These are phyloP conservation scores for Eugnorisma glareosa DNA, from an alignment of 2,888 invertebrate genomes.

Conservation along the genomic window DNA sequence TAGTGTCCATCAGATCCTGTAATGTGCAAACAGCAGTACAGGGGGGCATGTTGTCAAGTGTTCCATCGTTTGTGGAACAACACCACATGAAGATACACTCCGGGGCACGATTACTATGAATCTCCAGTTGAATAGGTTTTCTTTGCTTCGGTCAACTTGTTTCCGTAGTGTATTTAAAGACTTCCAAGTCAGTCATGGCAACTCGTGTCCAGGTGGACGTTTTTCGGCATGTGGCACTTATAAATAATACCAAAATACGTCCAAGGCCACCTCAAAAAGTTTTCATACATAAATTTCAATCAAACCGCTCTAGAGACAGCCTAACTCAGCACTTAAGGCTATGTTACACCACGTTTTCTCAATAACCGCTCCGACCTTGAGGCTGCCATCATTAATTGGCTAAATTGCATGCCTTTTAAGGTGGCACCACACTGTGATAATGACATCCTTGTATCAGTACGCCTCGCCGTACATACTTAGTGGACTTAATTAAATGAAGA, in stretches of 20 bases:
- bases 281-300: background rate
- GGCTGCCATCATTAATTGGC: constrained; percentile 82
- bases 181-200: background rate
- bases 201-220: background rate
- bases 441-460: constrained; percentile 82
- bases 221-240: background rate
- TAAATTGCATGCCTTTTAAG: constrained; percentile 87
- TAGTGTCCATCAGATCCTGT: background rate
- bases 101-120: background rate
- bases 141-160: background rate
- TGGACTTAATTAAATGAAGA: constrained; percentile 77
- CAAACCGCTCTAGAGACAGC: constrained; percentile 33
- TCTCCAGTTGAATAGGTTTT: background rate
- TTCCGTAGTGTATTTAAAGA: background rate
- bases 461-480: constrained; percentile 76
- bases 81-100: background rate
- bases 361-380: constrained; percentile 82
- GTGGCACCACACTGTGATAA: constrained; percentile 78
- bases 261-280: constrained; percentile 4
- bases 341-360: constrained; percentile 77
- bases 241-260: background rate
- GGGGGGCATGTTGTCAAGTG: too few relatives aligned
- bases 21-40: too few relatives aligned
- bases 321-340: constrained; percentile 59
- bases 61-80: background rate